Conservation (phyloP, 2,888 invertebrate species). For the Alitta virens region DNA sequence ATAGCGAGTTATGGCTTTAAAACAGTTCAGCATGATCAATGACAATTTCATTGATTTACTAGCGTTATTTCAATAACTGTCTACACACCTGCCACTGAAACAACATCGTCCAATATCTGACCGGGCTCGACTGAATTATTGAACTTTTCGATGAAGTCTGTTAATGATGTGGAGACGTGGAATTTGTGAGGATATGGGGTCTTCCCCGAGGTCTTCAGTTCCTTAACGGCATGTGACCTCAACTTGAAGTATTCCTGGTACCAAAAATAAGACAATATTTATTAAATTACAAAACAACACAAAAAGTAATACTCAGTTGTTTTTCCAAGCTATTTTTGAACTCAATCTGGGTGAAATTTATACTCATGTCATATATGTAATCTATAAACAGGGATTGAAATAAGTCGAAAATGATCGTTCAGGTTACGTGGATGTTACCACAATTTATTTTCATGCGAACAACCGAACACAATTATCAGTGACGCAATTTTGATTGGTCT, state of each 20-base stretch:
- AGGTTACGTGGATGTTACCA: no score
- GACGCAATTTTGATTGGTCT: no score
- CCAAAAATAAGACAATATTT: constrained; percentile 8
- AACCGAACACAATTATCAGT: no score
- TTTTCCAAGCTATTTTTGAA: no score
- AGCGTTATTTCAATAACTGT: background rate
- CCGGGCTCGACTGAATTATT: constrained; percentile 66
- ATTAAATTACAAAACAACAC: constrained; percentile 10
- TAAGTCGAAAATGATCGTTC: no score
- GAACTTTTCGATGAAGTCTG: constrained; percentile 84
- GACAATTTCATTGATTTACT: background rate
- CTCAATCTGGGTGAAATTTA: no score
- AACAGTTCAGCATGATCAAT: no score
- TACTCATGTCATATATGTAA: no score
- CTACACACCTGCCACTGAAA: constrained; percentile 63
- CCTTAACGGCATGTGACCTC: constrained; percentile 76
- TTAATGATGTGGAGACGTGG: constrained; percentile 82
- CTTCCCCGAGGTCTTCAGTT: constrained; percentile 71
- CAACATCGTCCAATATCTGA: constrained; percentile 64
- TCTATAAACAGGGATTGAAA: no score
- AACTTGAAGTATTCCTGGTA: constrained; percentile 81
- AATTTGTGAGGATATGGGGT: constrained; percentile 98
- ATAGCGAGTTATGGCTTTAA: no score
- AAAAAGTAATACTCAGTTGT: no score
- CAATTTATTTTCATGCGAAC: no score